A percentile compares a stretch with the other conserved stretches of the same genome.
phyloP scores from a whole-genome alignment of 2,888 invertebrate species.

The Tanypteryx hageni region DNA sequence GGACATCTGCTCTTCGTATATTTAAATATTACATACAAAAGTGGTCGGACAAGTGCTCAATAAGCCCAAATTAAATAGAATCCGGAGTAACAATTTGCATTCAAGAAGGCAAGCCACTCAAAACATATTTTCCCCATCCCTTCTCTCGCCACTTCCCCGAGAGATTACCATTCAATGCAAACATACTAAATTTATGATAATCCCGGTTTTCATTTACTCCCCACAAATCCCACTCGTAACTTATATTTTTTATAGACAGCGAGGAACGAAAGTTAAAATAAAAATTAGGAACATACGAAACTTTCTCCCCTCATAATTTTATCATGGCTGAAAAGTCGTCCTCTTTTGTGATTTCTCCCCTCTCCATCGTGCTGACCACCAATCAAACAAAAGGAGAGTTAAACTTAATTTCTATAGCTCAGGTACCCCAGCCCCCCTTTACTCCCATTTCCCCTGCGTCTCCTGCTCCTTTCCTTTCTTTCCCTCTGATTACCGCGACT shows the following conservation, averaged over 20 bases:
- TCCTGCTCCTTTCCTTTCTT: neutral
- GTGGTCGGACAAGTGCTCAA: no score
- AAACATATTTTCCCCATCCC: neutral
- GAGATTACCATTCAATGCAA: no score
- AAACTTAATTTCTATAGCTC: slow-evolving; percentile 54
- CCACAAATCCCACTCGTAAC: no score
- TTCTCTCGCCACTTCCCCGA: neutral
- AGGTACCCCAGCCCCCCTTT: neutral
- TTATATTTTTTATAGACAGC: no score
- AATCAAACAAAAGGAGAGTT: neutral
- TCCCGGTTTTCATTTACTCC: no score
- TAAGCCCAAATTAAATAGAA: no score
- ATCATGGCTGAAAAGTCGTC: neutral
- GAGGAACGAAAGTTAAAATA: no score
- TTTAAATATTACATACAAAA: no score
- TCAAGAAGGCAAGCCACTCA: neutral
- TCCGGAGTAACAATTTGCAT: neutral
- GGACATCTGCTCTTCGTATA: no score
- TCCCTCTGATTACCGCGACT: neutral
- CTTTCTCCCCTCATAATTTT: neutral
- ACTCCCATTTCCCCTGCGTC: neutral
- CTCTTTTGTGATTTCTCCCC: neutral
- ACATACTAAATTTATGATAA: no score
- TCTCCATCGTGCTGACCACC: neutral
- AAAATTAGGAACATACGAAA: no score